Evolutionary conservation across 2,113 vertebrate species (phyloP).

Genomic region (Limanda limanda): DNA sequence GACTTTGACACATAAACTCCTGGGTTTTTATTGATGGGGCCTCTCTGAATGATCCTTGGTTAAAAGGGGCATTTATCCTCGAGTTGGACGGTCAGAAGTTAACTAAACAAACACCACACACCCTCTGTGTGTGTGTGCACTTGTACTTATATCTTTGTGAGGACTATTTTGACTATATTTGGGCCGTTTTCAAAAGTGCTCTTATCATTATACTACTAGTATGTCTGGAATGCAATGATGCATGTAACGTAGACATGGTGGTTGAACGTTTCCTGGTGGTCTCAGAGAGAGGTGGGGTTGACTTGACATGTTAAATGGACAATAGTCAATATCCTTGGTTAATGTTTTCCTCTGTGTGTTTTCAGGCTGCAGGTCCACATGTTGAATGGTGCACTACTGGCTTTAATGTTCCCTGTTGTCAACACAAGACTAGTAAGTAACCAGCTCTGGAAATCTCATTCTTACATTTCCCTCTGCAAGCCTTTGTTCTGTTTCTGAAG

Average conservation of each 20-base stretch:
- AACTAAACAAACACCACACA: constrained; percentile 29
- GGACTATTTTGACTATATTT: neutral
- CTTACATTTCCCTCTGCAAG: neutral
- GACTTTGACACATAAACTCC: constrained; percentile 39
- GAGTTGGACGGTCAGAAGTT: neutral
- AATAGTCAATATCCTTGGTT: neutral
- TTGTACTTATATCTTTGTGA: neutral
- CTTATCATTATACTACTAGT: neutral
- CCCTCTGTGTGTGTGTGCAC: constrained; percentile 19
- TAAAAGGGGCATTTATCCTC: constrained; percentile 18
- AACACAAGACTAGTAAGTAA: constrained; percentile 96
- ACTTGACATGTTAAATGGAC: neutral
- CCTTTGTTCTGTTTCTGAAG: neutral
- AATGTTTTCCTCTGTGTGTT: constrained; percentile 25
- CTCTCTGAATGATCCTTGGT: constrained; percentile 11
- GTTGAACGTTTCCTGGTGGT: neutral
- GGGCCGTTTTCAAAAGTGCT: too few species aligned
- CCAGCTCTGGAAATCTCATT: neutral
- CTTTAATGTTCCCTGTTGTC: constrained; percentile 95
- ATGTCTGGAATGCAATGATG: neutral
- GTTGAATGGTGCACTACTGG: constrained; percentile 95
- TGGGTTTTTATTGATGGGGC: neutral
- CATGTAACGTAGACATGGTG: neutral
- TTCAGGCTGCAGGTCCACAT: constrained; percentile 97
- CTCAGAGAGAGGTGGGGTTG: too few species aligned